Percentiles rank a stretch among this genome's conserved stretches.
These are phyloP conservation scores for Hippolais icterina DNA, from an alignment of 2,113 vertebrate genomes.

Conservation along the genomic window DNA sequence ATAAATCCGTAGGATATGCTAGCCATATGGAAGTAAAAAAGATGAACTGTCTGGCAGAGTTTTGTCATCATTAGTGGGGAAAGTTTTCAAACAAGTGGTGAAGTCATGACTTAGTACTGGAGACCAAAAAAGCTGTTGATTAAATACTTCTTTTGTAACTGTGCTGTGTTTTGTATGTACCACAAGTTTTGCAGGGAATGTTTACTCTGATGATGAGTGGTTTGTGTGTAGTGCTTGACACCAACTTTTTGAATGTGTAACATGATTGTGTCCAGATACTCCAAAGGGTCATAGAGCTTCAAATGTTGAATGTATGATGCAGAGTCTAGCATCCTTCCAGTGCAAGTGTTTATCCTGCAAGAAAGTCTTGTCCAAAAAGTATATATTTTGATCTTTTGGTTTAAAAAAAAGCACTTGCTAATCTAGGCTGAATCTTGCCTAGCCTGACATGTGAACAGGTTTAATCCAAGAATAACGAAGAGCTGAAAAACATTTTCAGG, in stretches of 20 bases:
- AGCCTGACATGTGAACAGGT: neutral
- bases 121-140: neutral
- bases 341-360: neutral
- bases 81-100: fast-evolving
- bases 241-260: neutral
- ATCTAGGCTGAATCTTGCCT: neutral
- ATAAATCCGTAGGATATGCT: neutral
- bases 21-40: neutral
- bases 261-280: neutral
- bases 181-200: neutral
- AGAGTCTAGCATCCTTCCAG: neutral
- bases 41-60: neutral
- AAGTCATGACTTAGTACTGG: neutral
- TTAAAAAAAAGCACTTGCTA: neutral
- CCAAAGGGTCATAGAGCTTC: neutral
- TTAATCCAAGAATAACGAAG: neutral
- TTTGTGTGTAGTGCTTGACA: neutral
- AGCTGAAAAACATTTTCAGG: neutral
- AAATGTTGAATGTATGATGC: neutral
- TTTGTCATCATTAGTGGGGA: neutral
- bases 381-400: neutral
- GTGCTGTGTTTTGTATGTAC: neutral
- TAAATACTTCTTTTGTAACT: neutral
- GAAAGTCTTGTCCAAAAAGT: neutral
- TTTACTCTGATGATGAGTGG: neutral